phyloP scores from a whole-genome alignment of 2,113 vertebrate genomes.

The Phyllostomus discolor region DNA sequence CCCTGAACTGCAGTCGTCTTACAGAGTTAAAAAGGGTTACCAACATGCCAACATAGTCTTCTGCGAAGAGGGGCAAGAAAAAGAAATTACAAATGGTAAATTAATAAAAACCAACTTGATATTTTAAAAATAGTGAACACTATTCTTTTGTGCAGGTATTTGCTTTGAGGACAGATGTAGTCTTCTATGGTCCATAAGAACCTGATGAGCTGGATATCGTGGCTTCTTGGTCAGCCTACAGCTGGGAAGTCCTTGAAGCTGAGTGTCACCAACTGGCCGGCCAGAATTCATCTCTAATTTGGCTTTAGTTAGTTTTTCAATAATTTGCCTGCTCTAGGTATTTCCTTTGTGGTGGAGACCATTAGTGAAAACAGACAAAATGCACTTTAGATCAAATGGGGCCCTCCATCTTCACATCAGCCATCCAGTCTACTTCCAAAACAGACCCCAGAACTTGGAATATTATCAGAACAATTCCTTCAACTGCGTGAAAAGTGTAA shows the following conservation, averaged over 20 bases:
- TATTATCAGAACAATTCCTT: background rate
- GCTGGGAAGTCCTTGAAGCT: background rate
- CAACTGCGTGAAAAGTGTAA: background rate
- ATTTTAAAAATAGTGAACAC: background rate
- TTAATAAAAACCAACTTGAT: background rate
- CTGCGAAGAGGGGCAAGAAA: background rate
- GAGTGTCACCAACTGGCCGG: background rate
- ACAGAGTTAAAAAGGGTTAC: slow-evolving; percentile 35
- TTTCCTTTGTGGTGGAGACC: background rate
- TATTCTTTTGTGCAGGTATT: background rate
- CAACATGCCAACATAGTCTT: background rate
- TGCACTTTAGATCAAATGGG: background rate
- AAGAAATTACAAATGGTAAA: background rate
- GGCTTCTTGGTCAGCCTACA: background rate
- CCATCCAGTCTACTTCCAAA: background rate
- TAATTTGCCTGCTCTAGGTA: background rate
- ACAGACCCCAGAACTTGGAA: background rate
- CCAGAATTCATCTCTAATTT: background rate
- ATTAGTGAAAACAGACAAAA: background rate
- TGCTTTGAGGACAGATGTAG: background rate
- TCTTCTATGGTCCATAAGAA: background rate
- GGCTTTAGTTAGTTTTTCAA: background rate
- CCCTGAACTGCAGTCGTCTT: background rate
- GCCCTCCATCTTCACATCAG: background rate
- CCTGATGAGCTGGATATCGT: background rate